Percentiles rank a stretch among this genome's conserved stretches.
These are phyloP conservation scores for Hycleus phaleratus DNA, from an alignment of 1,140 invertebrate genomes.

Conservation along the genomic window DNA sequence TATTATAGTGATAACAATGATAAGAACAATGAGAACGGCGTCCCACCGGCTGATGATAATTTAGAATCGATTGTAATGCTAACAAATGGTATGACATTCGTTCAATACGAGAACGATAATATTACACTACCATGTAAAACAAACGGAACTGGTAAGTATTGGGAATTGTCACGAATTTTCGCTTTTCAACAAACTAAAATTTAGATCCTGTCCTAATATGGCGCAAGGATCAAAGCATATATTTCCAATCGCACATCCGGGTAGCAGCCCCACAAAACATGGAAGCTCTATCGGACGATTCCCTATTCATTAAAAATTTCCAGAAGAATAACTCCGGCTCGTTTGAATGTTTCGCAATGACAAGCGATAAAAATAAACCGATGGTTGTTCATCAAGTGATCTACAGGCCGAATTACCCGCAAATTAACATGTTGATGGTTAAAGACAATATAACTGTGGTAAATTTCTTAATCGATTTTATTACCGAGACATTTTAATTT, in stretches of 20 bases:
- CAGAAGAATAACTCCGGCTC: conserved; percentile 11
- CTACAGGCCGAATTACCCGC: neutral
- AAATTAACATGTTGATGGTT: neutral
- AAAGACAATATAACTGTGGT: conserved; percentile 18
- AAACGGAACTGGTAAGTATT: neutral
- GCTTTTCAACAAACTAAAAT: neutral
- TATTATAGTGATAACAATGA: no score
- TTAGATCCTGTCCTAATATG: conserved; percentile 16
- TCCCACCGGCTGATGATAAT: no score
- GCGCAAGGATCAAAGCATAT: conserved; percentile 11
- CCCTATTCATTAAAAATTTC: conserved; percentile 12
- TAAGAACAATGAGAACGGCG: no score
- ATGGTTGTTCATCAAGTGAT: conserved; percentile 12
- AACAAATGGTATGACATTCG: neutral
- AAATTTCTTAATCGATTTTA: neutral
- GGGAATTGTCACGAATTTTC: no score
- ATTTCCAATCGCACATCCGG: conserved; percentile 12
- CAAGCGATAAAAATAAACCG: conserved; percentile 5
- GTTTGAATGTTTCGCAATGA: conserved; percentile 17
- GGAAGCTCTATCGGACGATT: conserved; percentile 3
- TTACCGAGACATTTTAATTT: neutral
- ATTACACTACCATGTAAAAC: conserved; percentile 2
- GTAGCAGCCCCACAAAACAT: conserved; percentile 7
- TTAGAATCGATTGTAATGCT: neutral
- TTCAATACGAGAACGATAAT: neutral